Conservation (phyloP, 2,113 vertebrate species). For the Ramphastos sulfuratus region DNA sequence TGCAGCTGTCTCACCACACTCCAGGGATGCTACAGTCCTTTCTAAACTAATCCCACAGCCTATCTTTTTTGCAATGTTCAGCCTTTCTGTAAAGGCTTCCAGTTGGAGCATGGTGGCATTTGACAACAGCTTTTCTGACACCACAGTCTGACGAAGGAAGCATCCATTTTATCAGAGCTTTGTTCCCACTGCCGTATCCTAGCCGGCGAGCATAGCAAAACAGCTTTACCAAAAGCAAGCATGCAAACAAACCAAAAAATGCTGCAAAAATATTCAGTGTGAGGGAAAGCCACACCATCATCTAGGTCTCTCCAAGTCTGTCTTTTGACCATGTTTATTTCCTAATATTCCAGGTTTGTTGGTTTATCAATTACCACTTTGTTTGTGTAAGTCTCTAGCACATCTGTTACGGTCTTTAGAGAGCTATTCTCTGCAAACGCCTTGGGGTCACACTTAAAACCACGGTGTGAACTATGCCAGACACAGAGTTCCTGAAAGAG, state of each 20-base stretch:
- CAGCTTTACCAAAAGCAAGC: background rate
- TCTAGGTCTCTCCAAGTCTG: background rate
- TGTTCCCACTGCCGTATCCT: background rate
- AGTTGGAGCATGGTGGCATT: background rate
- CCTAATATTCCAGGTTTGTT: background rate
- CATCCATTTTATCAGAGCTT: background rate
- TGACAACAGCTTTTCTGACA: background rate
- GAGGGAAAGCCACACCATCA: background rate
- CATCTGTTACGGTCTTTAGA: background rate
- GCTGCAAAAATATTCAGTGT: conserved; percentile 3
- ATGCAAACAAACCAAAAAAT: conserved; percentile 39
- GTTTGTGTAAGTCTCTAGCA: background rate
- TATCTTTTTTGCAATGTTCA: background rate
- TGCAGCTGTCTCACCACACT: background rate
- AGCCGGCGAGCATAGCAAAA: background rate
- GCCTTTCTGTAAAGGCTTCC: background rate
- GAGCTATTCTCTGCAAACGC: conserved; percentile 20
- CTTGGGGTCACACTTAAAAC: conserved; percentile 39
- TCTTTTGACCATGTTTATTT: background rate
- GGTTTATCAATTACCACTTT: conserved; percentile 18
- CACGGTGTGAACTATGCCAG: conserved; percentile 44
- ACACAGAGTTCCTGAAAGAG: background rate
- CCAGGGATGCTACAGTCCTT: background rate
- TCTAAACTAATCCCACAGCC: background rate
- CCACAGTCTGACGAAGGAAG: background rate